A percentile compares a stretch with the other conserved stretches of the same genome.
These are phyloP conservation scores for Poeciliopsis gracilis DNA, from an alignment of 2,797 vertebrate genomes.

Conservation along the genomic window DNA sequence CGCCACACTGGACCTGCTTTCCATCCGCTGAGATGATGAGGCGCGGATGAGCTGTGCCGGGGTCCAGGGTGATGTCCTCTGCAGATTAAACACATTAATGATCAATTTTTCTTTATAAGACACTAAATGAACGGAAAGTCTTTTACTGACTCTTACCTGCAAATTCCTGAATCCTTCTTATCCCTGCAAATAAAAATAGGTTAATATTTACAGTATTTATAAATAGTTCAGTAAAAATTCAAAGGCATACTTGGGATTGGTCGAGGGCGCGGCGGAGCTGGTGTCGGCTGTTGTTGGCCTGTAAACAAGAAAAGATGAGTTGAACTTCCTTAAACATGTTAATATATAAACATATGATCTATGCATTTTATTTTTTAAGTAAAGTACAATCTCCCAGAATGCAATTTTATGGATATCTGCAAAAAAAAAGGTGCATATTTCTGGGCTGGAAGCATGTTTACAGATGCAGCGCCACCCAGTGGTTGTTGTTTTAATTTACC, in stretches of 20 bases:
- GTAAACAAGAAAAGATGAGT: conserved; percentile 4
- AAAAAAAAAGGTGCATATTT: too few relatives aligned
- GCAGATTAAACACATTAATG: background rate
- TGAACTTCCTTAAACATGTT: background rate
- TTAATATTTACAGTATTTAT: background rate
- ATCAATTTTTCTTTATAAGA: background rate
- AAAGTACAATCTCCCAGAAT: background rate
- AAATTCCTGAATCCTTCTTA: conserved; percentile 73
- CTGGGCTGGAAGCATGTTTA: too few relatives aligned
- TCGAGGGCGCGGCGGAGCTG: conserved; percentile 36
- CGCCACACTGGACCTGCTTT: conserved; percentile 77
- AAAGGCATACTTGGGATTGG: conserved; percentile 66
- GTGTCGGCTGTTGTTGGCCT: conserved; percentile 51
- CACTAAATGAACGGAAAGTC: background rate
- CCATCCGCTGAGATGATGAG: conserved; percentile 80
- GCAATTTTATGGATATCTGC: too few relatives aligned
- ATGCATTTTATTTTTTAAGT: background rate
- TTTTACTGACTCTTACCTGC: conserved; percentile 60
- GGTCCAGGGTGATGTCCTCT: conserved; percentile 83
- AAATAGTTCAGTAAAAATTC: background rate
- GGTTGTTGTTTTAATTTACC: too few relatives aligned
- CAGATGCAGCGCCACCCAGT: too few relatives aligned
- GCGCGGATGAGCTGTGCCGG: conserved; percentile 81
- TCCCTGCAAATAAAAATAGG: conserved; percentile 53
- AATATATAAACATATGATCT: background rate